Base-by-base conservation (phyloP, 2,888 invertebrate genomes). In the Hetaerina titia region DNA sequence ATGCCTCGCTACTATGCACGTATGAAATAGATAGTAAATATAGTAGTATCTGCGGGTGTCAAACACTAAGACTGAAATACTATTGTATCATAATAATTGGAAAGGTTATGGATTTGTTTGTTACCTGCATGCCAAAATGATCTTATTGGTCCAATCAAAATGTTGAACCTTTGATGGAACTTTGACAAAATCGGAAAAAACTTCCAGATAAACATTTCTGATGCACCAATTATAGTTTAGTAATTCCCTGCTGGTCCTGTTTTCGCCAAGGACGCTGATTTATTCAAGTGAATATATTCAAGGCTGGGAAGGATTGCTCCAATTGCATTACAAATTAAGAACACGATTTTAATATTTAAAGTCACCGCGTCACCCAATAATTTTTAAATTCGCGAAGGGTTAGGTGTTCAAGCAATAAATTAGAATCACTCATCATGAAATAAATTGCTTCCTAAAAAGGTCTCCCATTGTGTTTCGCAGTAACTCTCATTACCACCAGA, bases 381-480 rank as follows among this genome's bases (percentile, higher is more conserved):
- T 31, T 19, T 13, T 31, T 13, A 81, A 31, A 25, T 81, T 13
- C 81, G 81, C 7, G 25, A 74, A 25, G 25, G 25, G 25, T 13
- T 31, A 81, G 81, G 81, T 81, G 81, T 81, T 31, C 81, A 81
- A 81, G 31, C 81, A 81, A 81, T 81, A 81, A 31, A 81, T 81
- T 31, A 25, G 81, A 81, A 81, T 31, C 25, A 81, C 19, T 81
- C 25, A 31, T 81, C 81, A 81, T 31, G 22, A 81, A 11, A 81
- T 25, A 81, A 81, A 81, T 81, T 31, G 81, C 81, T 31, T 31
- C 81, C 31, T 31, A 81, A 81, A 25, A 22, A 81, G 22, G 81
- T n/a, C n/a, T 81, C 31, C 81, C 25, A 81, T 81, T 81, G 81
- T 81, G 22, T 31, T 81, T 31, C 81, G n/a, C 15, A 22, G 69